Evolutionary conservation across 2,113 vertebrate genomes (phyloP).

Genomic region (Tragelaphus strepsiceros): DNA sequence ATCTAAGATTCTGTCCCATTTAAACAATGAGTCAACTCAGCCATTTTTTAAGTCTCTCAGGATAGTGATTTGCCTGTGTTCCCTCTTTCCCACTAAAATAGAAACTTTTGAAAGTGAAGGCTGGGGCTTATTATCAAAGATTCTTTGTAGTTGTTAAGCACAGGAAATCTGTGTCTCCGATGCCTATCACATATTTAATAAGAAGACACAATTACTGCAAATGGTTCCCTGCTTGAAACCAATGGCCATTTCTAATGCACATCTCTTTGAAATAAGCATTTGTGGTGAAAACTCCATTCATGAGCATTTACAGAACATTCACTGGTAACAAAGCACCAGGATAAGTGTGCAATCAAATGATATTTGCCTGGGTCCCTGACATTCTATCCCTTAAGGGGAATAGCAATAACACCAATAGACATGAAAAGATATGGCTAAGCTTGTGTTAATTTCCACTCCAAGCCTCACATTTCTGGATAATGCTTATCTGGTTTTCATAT

Average conservation of each 20-base stretch:
- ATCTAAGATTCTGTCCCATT: constrained; percentile 61
- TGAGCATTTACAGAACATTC: constrained; percentile 2
- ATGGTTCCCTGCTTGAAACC: constrained; percentile 35
- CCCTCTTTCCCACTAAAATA: constrained; percentile 41
- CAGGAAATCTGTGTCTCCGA: constrained; percentile 48
- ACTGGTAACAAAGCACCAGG: not conserved
- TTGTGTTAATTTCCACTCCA: not conserved
- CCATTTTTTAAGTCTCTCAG: constrained; percentile 53
- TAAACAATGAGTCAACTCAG: constrained; percentile 57
- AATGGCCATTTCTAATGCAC: not conserved
- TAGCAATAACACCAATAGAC: not conserved
- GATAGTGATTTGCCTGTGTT: constrained; percentile 38
- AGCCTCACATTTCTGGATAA: not conserved
- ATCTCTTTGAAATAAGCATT: constrained; percentile 50
- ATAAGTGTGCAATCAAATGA: not conserved
- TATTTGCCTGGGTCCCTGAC: not conserved
- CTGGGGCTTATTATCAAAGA: constrained; percentile 57
- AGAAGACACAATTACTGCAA: constrained; percentile 56
- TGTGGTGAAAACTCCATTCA: constrained; percentile 5
- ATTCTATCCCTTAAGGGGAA: not conserved
- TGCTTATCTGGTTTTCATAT: not conserved
- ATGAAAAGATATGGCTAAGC: not conserved
- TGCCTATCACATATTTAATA: constrained; percentile 57
- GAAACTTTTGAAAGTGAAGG: constrained; percentile 54
- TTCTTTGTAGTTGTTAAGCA: constrained; percentile 63